phyloP scores from a whole-genome alignment of 2,113 vertebrate genomes.

The Oplegnathus fasciatus region DNA sequence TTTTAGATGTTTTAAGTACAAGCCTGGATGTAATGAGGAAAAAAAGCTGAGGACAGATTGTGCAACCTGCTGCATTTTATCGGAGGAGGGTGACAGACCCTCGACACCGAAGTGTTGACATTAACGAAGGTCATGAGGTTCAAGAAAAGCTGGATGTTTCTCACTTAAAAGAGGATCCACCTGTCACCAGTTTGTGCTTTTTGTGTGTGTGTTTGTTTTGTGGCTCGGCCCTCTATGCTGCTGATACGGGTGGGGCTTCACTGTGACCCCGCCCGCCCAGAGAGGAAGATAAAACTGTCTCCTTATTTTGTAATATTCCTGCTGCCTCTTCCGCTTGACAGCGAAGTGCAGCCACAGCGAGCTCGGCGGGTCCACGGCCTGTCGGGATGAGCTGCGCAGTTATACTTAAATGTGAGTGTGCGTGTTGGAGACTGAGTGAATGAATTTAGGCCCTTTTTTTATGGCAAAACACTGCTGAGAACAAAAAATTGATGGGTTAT shows the following conservation, averaged over 20 bases:
- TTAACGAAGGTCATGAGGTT: background rate
- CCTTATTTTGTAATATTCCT: conserved; percentile 52
- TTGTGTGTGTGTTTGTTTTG: conserved; percentile 38
- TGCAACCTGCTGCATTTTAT: conserved; percentile 39
- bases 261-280: conserved; percentile 46
- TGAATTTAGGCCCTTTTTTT: conserved; percentile 44
- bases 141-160: conserved; percentile 32
- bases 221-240: conserved; percentile 79
- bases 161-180: conserved; percentile 1
- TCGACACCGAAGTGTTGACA: background rate
- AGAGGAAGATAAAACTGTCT: conserved; percentile 47
- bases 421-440: background rate
- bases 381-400: conserved; percentile 13
- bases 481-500: conserved; percentile 19
- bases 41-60: conserved; percentile 18
- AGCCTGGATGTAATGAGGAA: conserved; percentile 19
- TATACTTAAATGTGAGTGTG: background rate
- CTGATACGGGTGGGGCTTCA: conserved; percentile 58
- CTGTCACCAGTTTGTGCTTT: conserved; percentile 54
- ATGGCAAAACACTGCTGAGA: conserved; percentile 62
- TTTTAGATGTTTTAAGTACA: conserved; percentile 11
- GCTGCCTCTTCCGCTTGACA: conserved; percentile 47
- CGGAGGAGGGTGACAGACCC: background rate
- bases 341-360: conserved; percentile 39
- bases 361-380: conserved; percentile 1